A percentile compares a stretch with the other conserved stretches of the same genome.
Evolutionary conservation across 2,888 invertebrate species (phyloP).

Genomic region (Agrilus cyanescens): DNA sequence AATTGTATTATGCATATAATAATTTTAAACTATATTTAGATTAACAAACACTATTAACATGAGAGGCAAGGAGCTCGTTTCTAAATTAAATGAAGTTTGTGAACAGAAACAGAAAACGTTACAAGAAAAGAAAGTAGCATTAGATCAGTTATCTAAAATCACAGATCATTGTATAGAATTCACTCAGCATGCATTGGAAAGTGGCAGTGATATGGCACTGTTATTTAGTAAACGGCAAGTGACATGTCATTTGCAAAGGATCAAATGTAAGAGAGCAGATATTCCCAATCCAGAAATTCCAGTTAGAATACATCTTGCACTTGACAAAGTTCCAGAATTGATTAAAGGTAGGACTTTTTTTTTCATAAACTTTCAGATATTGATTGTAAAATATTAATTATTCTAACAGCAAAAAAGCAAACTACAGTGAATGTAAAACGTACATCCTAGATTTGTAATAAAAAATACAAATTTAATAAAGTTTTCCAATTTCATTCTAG

Average conservation of each 20-base stretch:
- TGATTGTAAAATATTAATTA: no score
- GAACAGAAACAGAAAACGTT: conserved; percentile 67
- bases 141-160: conserved; percentile 69
- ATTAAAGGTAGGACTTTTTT: conserved; percentile 56
- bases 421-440: no score
- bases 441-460: no score
- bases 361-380: no score
- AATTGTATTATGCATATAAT: background rate
- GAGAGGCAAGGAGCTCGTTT: conserved; percentile 70
- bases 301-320: conserved; percentile 65
- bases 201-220: conserved; percentile 74
- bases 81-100: conserved; percentile 70
- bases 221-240: conserved; percentile 70
- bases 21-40: conserved; percentile 31
- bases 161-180: conserved; percentile 84
- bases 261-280: conserved; percentile 73
- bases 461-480: no score
- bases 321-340: conserved; percentile 71
- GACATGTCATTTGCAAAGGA: conserved; percentile 63
- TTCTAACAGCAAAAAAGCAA: no score
- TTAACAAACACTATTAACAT: conserved; percentile 73
- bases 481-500: no score
- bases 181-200: conserved; percentile 64
- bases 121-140: conserved; percentile 71
- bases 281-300: conserved; percentile 85